Evolutionary conservation across 92 coral and sea anemone genomes (phyloP).

Genomic region (Plumapathes pennacea): DNA sequence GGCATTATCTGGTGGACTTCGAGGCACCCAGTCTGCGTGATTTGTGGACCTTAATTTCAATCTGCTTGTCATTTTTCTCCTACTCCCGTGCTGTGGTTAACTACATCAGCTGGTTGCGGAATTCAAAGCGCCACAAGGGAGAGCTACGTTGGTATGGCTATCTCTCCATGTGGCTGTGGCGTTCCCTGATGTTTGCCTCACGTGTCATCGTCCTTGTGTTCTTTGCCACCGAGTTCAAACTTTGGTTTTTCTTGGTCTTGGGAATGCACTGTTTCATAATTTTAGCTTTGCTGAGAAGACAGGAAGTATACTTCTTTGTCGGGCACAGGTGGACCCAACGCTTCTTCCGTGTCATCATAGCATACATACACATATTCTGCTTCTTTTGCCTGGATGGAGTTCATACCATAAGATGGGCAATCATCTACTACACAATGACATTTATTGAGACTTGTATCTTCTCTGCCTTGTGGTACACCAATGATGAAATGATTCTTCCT

Average conservation of each 20-base stretch:
- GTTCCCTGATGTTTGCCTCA: constrained; percentile 72
- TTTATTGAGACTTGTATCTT: constrained; percentile 58
- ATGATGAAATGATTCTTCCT: constrained; percentile 36
- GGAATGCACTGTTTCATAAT: constrained; percentile 43
- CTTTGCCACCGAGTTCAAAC: constrained; percentile 71
- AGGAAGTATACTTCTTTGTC: constrained; percentile 68
- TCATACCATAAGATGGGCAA: constrained; percentile 65
- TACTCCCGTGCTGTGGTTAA: constrained; percentile 81
- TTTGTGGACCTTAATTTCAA: constrained; percentile 71
- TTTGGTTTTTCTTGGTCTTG: constrained; percentile 67
- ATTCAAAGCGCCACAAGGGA: constrained; percentile 77
- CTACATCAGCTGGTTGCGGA: constrained; percentile 63
- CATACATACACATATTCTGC: constrained; percentile 77
- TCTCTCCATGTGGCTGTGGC: constrained; percentile 80
- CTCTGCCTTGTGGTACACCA: constrained; percentile 73
- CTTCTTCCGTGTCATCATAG: constrained; percentile 58
- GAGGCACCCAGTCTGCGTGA: constrained; percentile 50
- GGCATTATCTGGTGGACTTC: constrained; percentile 28
- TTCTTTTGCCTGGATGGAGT: constrained; percentile 70
- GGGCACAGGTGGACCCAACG: constrained; percentile 53
- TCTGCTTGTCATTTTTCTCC: constrained; percentile 72
- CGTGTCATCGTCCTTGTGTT: constrained; percentile 74
- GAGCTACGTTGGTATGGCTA: constrained; percentile 80
- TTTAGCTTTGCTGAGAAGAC: constrained; percentile 35
- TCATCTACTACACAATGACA: constrained; percentile 46